phyloP scores from a whole-genome alignment of 2,797 vertebrate genomes.

The Pantherophis alleghaniensis region DNA sequence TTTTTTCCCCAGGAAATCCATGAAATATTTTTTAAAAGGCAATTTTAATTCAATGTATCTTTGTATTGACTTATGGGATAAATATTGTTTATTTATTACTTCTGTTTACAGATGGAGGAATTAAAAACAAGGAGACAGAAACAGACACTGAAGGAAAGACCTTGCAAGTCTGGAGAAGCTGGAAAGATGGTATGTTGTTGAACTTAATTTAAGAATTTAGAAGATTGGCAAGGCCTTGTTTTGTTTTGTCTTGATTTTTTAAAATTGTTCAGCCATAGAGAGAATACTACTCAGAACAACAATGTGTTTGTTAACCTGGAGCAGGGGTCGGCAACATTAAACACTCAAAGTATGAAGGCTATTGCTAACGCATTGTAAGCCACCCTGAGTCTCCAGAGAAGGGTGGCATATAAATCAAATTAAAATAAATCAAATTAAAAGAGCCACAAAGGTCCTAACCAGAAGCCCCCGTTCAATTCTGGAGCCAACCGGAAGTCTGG shows the following conservation, averaged over 20 bases:
- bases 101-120: neutral
- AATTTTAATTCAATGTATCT: neutral
- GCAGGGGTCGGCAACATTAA: too few species aligned
- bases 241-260: neutral
- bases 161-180: neutral
- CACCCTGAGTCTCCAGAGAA: too few species aligned
- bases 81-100: neutral
- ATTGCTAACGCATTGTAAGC: too few species aligned
- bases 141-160: too few species aligned
- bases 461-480: too few species aligned
- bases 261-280: neutral
- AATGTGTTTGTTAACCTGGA: slow-evolving; percentile 23
- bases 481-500: too few species aligned
- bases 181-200: neutral
- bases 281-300: slow-evolving; percentile 46
- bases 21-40: neutral
- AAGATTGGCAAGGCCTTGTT: slow-evolving; percentile 17
- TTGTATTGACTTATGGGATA: neutral
- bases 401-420: too few species aligned
- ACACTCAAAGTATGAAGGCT: too few species aligned
- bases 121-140: too few species aligned
- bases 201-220: slow-evolving; percentile 23
- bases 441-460: too few species aligned
- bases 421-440: too few species aligned
- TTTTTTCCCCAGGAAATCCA: neutral